Conservation (phyloP, 2,888 invertebrate species). For the Abrostola tripartita region DNA sequence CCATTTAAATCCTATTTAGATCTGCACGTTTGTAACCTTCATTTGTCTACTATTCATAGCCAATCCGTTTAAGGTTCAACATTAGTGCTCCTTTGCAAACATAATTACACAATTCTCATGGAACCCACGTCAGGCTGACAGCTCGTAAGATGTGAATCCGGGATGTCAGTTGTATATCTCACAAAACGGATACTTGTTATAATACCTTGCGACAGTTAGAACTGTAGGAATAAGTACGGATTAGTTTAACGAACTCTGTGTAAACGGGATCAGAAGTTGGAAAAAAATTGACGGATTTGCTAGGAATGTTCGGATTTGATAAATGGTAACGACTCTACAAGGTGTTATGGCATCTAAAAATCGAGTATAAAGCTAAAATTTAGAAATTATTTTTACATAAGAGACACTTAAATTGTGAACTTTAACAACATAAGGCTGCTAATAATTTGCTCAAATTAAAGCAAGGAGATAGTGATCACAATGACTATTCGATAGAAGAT, state of each 20-base stretch:
- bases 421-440: too few species aligned
- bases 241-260: background rate
- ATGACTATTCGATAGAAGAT: too few species aligned
- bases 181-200: conserved; percentile 32
- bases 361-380: too few species aligned
- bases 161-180: conserved; percentile 22
- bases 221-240: background rate
- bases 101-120: conserved; percentile 31
- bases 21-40: background rate
- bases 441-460: too few species aligned
- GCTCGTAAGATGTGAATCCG: conserved; percentile 41
- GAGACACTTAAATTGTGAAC: too few species aligned
- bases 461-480: too few species aligned
- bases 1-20: conserved; percentile 1
- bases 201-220: conserved; percentile 12
- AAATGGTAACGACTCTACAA: too few species aligned
- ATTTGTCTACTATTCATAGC: background rate
- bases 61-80: conserved; percentile 10
- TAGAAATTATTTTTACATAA: too few species aligned
- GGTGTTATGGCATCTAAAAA: too few species aligned
- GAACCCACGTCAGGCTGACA: conserved; percentile 50
- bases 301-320: too few species aligned
- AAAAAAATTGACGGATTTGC: too few species aligned
- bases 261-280: background rate
- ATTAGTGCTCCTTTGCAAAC: conserved; percentile 17